Evolutionary conservation across 1,140 invertebrate species (phyloP).

Genomic region (Reticulitermes speratus): DNA sequence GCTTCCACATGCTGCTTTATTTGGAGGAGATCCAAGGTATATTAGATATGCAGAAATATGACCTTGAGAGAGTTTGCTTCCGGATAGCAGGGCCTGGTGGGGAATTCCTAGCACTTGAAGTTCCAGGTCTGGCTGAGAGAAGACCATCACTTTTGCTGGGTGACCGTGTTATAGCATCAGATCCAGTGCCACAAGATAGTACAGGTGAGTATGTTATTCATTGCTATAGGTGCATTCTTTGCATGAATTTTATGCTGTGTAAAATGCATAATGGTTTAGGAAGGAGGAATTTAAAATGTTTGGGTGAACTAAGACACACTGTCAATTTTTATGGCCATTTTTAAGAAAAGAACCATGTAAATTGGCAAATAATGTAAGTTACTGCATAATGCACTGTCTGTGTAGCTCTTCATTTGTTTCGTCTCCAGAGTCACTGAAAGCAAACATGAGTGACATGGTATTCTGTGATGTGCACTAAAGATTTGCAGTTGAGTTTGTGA

Average conservation of each 20-base stretch:
- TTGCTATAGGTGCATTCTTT: not conserved
- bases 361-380: not conserved
- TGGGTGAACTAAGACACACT: not conserved
- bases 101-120: constrained; percentile 70
- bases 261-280: not conserved
- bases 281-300: not conserved
- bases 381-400: not conserved
- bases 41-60: constrained; percentile 66
- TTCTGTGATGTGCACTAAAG: too few species aligned
- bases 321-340: too few species aligned
- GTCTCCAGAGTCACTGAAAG: too few species aligned
- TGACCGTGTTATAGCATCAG: constrained; percentile 63
- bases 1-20: constrained; percentile 70
- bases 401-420: not conserved
- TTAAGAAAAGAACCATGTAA: too few species aligned
- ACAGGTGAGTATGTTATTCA: not conserved
- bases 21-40: constrained; percentile 69
- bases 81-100: constrained; percentile 46
- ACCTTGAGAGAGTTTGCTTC: constrained; percentile 65
- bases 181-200: not conserved
- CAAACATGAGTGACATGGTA: too few species aligned
- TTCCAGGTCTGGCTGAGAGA: constrained; percentile 78
- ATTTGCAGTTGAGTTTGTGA: too few species aligned
- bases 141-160: constrained; percentile 81
- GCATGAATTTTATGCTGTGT: not conserved